phyloP scores from a whole-genome alignment of 2,888 invertebrate genomes.

The Ephialtes manifestator region DNA sequence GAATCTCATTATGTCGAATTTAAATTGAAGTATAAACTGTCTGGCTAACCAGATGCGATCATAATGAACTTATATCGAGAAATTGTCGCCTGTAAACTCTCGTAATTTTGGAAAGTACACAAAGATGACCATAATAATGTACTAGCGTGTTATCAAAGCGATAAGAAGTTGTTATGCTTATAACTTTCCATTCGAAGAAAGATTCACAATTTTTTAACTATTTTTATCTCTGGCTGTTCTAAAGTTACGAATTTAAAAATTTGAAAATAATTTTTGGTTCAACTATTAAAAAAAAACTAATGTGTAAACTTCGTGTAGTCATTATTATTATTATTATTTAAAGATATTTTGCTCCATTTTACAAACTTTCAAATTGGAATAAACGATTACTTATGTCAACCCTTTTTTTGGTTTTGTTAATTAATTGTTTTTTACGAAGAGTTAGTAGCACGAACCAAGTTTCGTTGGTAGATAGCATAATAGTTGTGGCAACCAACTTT shows the following conservation, averaged over 20 bases:
- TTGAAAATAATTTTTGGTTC: neutral
- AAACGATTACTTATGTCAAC: no score
- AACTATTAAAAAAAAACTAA: neutral
- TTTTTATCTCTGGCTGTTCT: neutral
- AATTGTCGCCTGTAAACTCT: neutral
- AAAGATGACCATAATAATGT: neutral
- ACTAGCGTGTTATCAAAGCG: neutral
- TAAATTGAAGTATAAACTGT: neutral
- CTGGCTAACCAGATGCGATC: neutral
- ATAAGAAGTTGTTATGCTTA: neutral
- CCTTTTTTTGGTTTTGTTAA: no score
- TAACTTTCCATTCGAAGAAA: neutral
- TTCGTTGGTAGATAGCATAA: no score
- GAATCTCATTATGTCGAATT: constrained; percentile 44
- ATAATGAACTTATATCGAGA: constrained; percentile 25
- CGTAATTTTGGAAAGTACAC: neutral
- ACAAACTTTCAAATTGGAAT: no score
- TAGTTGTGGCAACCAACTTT: no score
- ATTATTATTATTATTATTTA: no score
- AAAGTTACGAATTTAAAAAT: neutral
- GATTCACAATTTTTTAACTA: neutral
- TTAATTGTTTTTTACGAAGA: no score
- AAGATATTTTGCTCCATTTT: no score
- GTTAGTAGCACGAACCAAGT: no score
- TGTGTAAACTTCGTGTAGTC: no score